Evolutionary conservation across 2,888 invertebrate genomes (phyloP).

Genomic region (Andrena marginata): DNA sequence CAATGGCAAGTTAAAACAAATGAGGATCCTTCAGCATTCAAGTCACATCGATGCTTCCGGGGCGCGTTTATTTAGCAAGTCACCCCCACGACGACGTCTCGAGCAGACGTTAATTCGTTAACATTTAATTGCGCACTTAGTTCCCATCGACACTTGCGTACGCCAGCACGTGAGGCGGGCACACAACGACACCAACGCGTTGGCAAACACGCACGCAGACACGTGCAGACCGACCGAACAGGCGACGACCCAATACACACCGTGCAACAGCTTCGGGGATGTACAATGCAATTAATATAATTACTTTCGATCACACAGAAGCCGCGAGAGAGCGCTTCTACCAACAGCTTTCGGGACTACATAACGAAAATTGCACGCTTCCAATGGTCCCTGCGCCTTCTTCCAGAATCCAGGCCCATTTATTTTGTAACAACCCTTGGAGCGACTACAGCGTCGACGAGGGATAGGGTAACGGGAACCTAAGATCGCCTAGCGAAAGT

Average conservation of each 20-base stretch:
- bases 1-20: neutral
- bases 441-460: too few relatives aligned
- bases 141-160: constrained; percentile 72
- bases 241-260: constrained; percentile 50
- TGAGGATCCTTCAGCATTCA: constrained; percentile 7
- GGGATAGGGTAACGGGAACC: too few relatives aligned
- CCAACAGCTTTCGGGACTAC: constrained; percentile 37
- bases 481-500: too few relatives aligned
- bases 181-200: constrained; percentile 21
- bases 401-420: neutral
- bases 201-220: constrained; percentile 18
- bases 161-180: constrained; percentile 37
- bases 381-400: neutral
- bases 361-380: constrained; percentile 32
- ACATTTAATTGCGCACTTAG: constrained; percentile 79
- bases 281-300: constrained; percentile 79
- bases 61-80: constrained; percentile 63
- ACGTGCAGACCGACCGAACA: constrained; percentile 58
- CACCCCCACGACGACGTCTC: constrained; percentile 67
- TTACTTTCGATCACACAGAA: constrained; percentile 77
- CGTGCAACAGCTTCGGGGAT: constrained; percentile 67
- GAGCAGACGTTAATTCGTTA: constrained; percentile 80
- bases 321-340: constrained; percentile 16
- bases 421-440: neutral
- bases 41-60: constrained; percentile 33